Base-by-base conservation (phyloP, 1,140 invertebrate species). In the Berghia stephanieae region DNA sequence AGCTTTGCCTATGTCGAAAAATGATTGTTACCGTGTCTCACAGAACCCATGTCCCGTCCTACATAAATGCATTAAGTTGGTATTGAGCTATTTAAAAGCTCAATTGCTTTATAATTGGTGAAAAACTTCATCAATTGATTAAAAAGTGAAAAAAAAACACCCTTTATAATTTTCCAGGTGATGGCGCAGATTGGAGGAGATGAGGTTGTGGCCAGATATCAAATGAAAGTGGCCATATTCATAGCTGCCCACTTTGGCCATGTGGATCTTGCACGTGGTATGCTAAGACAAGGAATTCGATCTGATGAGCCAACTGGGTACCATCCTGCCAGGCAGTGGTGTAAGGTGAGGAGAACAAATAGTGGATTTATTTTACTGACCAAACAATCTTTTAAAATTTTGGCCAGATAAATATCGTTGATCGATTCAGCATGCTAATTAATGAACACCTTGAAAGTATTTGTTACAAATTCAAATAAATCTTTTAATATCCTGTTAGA, bases 201-300 rank as follows among this genome's bases (percentile, higher is more conserved):
- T 21, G 88, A 89, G 46, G 79, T 83, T 0, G 69, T 86, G 6
- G 83, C 85, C 3, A 78, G 85, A 57, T 89, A 86, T 70, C 87
- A 89, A 70, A 84, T 86, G 81, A 88, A 86, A 79, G 86, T 89
- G 0, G 87, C 87, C 8, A 60, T 89, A 57, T 88, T 86, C 67
- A 87, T 89, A 18, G 83, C 87, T 36, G 84, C 88, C 0, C 88
- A 89, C 81, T 89, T 81, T 76, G 88, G 88, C 18, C 84, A 87
- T 74, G 86, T 88, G 31, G 88, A 89, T 75, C 77, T 89, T 46
- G 87, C 87, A 27, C 70, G 85, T 6, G 80, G 74, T 44, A 80
- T 88, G 49, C 78, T 88, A 18, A 82, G 81, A 55, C 80, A 83
- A 34, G 87, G 87, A 3, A 77, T 86, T 8, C 77, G 83, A 8